Evolutionary conservation across 2,113 vertebrate genomes (phyloP), one percentile per base, ranked within the genome.

Genomic region (Oncorhynchus gorbuscha): DNA sequence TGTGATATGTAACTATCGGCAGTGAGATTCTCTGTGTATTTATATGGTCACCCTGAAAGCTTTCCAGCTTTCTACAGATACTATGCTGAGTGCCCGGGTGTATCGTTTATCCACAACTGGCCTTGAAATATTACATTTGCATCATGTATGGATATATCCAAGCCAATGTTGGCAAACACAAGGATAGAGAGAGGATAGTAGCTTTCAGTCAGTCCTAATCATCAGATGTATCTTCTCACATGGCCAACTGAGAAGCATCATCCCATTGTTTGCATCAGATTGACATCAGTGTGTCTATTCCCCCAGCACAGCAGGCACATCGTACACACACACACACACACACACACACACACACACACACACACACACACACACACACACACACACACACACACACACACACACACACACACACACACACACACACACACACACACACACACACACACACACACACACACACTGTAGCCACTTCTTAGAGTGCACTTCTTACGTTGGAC

Each of bases 251-350:
- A 83, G 89, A 86, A 69, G 55, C 76, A 78, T 83, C 71, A 78
- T 78, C 13, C 79, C 77, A 69, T 18, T 69, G 85, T 77, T 88
- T 88, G 84, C 87, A 84, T 80, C 82, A 79, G 85, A 86, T 80
- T 76, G 84, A 80, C 82, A 76, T 84, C 83, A 80, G 81, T 75
- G 65, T 69, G 12, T 77, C 26, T 73, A 66, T 64, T 67, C 82
- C 71, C 81, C 72, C 71, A 11, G 39, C 39, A 45, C 8, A 45
- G 8, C 2, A 9, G 2, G 8, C 13, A 16, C 12, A 55, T 55
- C 51, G 30, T 18, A 0, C 0, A 45, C 2, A 3, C 39, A 35
- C 32, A 6, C 32, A 35, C 32, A 32, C 32, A 32, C 32, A 35
- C 32, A 35, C 5, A 6, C 32, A 35, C 32, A 35, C 32, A 6